These are phyloP conservation scores for Dryadula phaetusa DNA, from an alignment of 2,888 invertebrate species.

Conservation along the genomic window DNA sequence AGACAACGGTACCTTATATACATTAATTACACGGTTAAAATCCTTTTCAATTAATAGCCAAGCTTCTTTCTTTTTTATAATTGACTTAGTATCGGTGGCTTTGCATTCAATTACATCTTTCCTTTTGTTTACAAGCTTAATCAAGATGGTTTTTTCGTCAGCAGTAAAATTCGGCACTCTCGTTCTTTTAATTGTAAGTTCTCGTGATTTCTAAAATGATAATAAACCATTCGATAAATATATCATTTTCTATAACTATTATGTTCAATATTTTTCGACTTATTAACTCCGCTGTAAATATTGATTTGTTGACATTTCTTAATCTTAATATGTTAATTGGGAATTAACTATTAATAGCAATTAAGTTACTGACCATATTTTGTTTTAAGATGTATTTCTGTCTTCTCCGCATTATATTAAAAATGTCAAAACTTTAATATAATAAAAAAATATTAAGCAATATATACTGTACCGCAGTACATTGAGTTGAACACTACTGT, in stretches of 20 bases:
- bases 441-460: neutral
- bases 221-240: too few relatives aligned
- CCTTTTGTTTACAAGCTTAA: slow-evolving; percentile 10
- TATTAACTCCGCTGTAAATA: neutral
- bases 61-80: slow-evolving; percentile 8
- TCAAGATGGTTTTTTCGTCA: slow-evolving; percentile 6
- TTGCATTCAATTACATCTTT: slow-evolving; percentile 16
- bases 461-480: neutral
- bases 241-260: neutral
- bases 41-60: slow-evolving; percentile 8
- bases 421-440: too few relatives aligned
- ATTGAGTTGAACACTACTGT: neutral
- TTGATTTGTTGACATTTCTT: neutral
- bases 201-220: neutral
- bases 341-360: slow-evolving; percentile 5
- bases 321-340: neutral
- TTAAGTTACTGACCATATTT: neutral
- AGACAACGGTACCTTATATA: neutral
- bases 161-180: slow-evolving; percentile 12
- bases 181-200: neutral
- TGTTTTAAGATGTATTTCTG: neutral
- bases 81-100: slow-evolving; percentile 11
- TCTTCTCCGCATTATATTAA: neutral
- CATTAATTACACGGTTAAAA: neutral
- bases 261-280: neutral